Base-by-base conservation (phyloP, 2,888 invertebrate species). In the Ceraclea dissimilis region DNA sequence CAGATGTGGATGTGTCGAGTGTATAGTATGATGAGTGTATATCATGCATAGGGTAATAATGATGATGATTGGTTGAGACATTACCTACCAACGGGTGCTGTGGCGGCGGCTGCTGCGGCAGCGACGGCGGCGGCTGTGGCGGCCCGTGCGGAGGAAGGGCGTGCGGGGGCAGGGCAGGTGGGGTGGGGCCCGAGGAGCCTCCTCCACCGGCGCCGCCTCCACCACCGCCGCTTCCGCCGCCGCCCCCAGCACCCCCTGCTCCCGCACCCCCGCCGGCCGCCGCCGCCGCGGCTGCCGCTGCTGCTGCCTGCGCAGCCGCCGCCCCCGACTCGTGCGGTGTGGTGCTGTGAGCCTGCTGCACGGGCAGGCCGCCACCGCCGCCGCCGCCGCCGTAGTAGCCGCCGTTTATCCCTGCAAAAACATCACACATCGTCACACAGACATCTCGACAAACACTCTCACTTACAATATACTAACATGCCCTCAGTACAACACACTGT, bases 341-440 rank as follows among this genome's bases (percentile, higher is more conserved):
- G 72, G 91, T 90, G 74, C 89, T 89, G 79, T 91, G 91, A 68
- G 90, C 91, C 75, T 90, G 90, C 79, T 91, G 91, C 69, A 83
- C 82, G 71, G 86, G 84, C 71, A 88, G 78, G 69, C 84, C 82
- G 73, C 84, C 84, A 69, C 81, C 79, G 70, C 58, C 60, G 16
- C 57, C 60, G n/a, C 60, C 58, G 48, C 59, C 55, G 10, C 60
- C 60, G 34, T 57, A 57, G 52, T 62, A 62, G 18, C 63, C 63
- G 51, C 62, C 62, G 48, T 62, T 62, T 51, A 63, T 62, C 64
- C 70, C 67, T 67, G 66, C 60, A 63, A 61, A 16, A 48, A 50
- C 50, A 50, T 26, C 44, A 53, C 47, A 33, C 46, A 17, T 19
- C 46, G 20, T 19, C 49, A n/a, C 49, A 49, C 49, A 49, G 11